Evolutionary conservation across 2,797 vertebrate species (phyloP).

Genomic region (Cirrhinus mrigala): DNA sequence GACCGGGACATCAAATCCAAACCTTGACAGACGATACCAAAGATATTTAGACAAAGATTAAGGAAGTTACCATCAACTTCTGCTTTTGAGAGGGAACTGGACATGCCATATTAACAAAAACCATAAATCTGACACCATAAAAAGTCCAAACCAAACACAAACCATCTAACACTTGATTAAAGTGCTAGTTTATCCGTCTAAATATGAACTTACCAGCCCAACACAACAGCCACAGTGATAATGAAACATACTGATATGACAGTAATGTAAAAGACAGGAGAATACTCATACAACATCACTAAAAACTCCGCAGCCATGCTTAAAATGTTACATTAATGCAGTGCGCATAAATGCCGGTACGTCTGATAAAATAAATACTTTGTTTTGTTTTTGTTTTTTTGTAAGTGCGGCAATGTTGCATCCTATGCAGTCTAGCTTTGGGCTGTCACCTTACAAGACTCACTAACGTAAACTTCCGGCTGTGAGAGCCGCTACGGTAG

Average conservation of each 20-base stretch:
- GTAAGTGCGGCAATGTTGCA: neutral
- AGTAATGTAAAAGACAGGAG: slow-evolving; percentile 89
- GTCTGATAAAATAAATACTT: neutral
- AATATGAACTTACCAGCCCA: slow-evolving; percentile 86
- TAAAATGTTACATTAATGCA: neutral
- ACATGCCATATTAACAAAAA: neutral
- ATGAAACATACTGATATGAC: slow-evolving; percentile 92
- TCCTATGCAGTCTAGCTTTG: neutral
- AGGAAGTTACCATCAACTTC: neutral
- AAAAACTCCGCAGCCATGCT: slow-evolving; percentile 88
- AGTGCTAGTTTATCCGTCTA: neutral
- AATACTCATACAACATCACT: slow-evolving; percentile 91
- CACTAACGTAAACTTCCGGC: slow-evolving; percentile 41
- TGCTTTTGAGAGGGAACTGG: neutral
- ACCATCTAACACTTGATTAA: neutral
- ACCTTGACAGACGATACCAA: slow-evolving; percentile 77
- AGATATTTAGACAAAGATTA: neutral
- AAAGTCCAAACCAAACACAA: neutral
- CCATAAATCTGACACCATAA: neutral
- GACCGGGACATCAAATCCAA: slow-evolving; percentile 92
- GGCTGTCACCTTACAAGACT: slow-evolving; percentile 4
- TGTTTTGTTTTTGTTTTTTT: neutral
- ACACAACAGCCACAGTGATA: slow-evolving; percentile 89
- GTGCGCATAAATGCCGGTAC: neutral
- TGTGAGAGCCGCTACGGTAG: slow-evolving; percentile 35